phyloP scores from a whole-genome alignment of 2,113 vertebrate genomes.

The Passerina amoena region DNA sequence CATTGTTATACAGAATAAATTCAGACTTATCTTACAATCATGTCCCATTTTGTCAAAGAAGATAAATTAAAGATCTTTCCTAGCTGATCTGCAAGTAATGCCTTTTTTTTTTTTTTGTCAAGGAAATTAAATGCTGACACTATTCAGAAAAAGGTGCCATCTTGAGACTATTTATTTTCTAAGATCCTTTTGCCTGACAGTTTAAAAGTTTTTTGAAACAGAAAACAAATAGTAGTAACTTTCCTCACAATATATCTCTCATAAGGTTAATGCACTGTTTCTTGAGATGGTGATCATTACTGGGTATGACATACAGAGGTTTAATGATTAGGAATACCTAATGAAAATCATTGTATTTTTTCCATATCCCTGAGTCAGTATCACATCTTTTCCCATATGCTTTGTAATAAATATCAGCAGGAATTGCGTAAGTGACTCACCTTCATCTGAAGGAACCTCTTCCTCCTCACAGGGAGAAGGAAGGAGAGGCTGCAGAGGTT shows the following conservation, averaged over 20 bases:
- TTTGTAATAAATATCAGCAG: not conserved
- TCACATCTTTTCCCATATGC: not conserved
- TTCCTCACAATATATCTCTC: fast-evolving
- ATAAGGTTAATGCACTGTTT: not conserved
- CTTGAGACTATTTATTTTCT: not conserved
- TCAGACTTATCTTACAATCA: not conserved
- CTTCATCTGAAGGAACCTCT: constrained; percentile 76
- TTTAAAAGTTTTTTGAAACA: not conserved
- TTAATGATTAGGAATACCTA: not conserved
- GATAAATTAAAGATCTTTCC: not conserved
- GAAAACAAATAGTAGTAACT: not conserved
- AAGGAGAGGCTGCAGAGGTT: constrained; percentile 88
- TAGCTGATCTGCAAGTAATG: not conserved
- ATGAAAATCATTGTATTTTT: not conserved
- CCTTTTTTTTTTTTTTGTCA: not conserved
- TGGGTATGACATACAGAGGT: not conserved
- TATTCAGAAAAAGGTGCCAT: not conserved
- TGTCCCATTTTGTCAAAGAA: not conserved
- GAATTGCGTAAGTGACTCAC: constrained; percentile 67
- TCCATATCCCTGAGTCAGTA: not conserved
- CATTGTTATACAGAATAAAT: not conserved
- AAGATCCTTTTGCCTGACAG: not conserved
- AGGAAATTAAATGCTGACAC: not conserved
- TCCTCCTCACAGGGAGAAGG: constrained; percentile 87
- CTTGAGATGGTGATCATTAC: not conserved